A percentile compares a stretch with the other conserved stretches of the same genome.
Evolutionary conservation across 2,113 vertebrate species (phyloP).

Genomic region (Bubo scandiacus): DNA sequence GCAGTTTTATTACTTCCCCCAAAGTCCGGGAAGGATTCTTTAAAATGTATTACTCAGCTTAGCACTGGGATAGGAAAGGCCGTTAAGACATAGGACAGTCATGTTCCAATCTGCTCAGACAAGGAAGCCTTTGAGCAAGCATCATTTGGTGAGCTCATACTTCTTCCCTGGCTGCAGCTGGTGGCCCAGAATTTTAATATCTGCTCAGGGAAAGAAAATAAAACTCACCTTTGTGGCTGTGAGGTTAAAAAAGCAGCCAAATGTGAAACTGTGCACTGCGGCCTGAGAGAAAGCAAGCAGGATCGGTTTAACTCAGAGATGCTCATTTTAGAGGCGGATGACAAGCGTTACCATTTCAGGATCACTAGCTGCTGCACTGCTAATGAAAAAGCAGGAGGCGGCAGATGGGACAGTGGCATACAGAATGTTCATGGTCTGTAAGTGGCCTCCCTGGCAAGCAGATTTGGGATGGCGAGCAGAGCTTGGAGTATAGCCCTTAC

Average conservation of each 20-base stretch:
- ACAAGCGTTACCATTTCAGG: background rate
- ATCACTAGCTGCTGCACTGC: background rate
- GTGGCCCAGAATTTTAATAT: background rate
- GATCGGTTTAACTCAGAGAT: background rate
- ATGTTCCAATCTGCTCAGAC: background rate
- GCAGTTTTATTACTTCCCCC: background rate
- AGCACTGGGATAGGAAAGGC: background rate
- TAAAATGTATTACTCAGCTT: background rate
- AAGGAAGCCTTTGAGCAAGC: conserved; percentile 5
- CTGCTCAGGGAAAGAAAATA: background rate
- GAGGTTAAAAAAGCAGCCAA: background rate
- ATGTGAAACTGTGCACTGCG: background rate
- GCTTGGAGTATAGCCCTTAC: background rate
- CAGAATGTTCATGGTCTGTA: background rate
- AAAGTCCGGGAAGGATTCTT: background rate
- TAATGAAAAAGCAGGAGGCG: background rate
- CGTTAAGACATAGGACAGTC: background rate
- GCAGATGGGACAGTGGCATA: background rate
- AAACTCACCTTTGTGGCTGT: background rate
- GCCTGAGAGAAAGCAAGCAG: rapidly evolving
- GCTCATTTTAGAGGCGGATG: background rate
- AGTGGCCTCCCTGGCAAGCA: background rate
- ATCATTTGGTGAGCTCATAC: background rate
- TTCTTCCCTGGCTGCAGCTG: background rate
- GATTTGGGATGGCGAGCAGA: background rate